Base-by-base conservation (phyloP, 2,888 invertebrate species). In the Pseudococcus longispinus region DNA sequence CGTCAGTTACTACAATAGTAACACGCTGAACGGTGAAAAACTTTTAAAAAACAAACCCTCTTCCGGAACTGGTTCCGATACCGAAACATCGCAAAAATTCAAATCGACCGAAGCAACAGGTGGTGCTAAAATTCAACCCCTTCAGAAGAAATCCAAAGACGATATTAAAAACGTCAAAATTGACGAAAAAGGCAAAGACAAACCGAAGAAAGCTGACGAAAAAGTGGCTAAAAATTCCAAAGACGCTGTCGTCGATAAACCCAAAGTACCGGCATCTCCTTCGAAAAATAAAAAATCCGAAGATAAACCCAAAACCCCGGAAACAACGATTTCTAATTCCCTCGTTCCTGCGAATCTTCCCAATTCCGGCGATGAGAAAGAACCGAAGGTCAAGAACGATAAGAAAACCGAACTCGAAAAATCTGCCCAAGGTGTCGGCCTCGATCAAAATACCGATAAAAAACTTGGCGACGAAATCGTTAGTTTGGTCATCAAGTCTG, bases 251-350 rank as follows among this genome's bases (percentile, higher is more conserved):
- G n/a, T 23, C 11, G 32, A 55, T 29, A 84, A 84, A 20, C 18
- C 32, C 11, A 60, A 55, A 84, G 2, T 37, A 2, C 60, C 60
- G 15, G 26, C 60, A 18, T 84, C 84, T 20, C 84, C 86, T 32
- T 85, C 74, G 20, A 70, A 65, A 29, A 55, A 77, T 29, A 51
- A 80, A 32, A 86, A 86, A 86, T 18, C 86, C 77, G 86, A 86
- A 65, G 70, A 70, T 23, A 85, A 65, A 23, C 15, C 42, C 4
- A 80, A 80, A 15, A 37, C 5, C 1, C n/a, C 6, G 6, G 77
- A 80, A 20, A 42, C 20, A 37, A 13, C 15, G 13, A 23, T 80
- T 6, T 20, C 13, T n/a, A 80, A 80, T 42, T 80, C 77, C 2
- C 1, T 37, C 23, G n/a, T 60, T 42, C 23, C 84, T 6, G 37